Conservation (phyloP, 2,113 vertebrate species). For the Eolophus roseicapilla region DNA sequence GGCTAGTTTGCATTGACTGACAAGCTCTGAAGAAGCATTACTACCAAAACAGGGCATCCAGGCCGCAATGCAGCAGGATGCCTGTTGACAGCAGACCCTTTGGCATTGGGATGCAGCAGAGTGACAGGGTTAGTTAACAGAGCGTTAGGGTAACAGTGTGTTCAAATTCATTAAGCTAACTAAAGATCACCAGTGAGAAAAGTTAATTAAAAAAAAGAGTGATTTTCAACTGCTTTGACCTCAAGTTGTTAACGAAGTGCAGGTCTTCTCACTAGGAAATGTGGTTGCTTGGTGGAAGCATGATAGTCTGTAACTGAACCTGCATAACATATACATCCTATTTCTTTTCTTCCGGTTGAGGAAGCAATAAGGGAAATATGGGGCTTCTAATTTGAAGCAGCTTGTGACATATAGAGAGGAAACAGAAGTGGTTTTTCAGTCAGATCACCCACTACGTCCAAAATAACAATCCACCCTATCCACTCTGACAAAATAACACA, state of each 20-base stretch:
- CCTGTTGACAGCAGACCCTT: background rate
- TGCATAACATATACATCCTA: background rate
- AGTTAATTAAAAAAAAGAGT: background rate
- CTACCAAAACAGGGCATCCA: background rate
- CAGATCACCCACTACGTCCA: conserved; percentile 56
- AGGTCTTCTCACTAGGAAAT: background rate
- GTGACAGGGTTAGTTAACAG: background rate
- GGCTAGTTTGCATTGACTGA: rapidly evolving
- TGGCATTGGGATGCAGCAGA: background rate
- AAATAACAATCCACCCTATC: conserved; percentile 69
- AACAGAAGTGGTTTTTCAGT: conserved; percentile 39
- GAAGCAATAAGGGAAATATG: background rate
- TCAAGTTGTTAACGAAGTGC: background rate
- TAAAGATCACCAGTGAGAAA: background rate
- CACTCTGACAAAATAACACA: conserved; percentile 63
- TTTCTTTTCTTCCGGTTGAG: background rate
- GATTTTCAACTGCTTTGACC: background rate
- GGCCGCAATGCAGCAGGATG: background rate
- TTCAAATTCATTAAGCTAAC: background rate
- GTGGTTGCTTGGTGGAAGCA: background rate
- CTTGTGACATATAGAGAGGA: conserved; percentile 45
- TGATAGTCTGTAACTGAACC: background rate
- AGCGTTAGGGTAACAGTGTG: rapidly evolving
- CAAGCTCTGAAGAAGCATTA: background rate
- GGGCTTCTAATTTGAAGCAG: conserved; percentile 6